Base-by-base conservation (phyloP, 2,113 vertebrate genomes). In the Mobula birostris region DNA sequence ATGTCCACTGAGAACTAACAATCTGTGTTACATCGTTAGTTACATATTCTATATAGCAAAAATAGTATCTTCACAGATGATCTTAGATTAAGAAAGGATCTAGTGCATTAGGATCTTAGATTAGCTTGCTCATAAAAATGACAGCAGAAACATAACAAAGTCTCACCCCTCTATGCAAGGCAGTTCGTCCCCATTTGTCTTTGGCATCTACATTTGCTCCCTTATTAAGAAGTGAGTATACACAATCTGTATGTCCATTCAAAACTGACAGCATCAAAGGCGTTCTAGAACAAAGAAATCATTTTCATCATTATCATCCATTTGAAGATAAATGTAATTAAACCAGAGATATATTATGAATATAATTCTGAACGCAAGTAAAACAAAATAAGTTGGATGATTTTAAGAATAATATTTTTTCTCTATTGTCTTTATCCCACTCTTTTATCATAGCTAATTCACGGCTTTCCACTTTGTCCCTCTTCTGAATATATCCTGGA, bases 221-320 rank as follows among this genome's bases (percentile, higher is more conserved):
- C 96, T 99, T 99, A 96, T 98, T 99, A 76, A 99, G 97, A 94
- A 99, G 96, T 79, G 98, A 98, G 96, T 99, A 99, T 68, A 99
- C 99, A 82, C 99, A 99, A 94, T 99, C 99, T 0, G 98, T 99
- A 97, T 99, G 98, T 94, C 98, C 99, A 0, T 99, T 99, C 95
- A 99, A 97, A 95, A 99, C 99, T 1, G 99, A 98, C 94, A 99
- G 94, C 98, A 99, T 99, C 95, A 99, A 96, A 76, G 99, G 99
- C 94, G 98, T 99, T 96, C 99, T 99, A 94, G 32, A 94, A 90
- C 48, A 96, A 95, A 94, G 76, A 95, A 48, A 48, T 2, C 85
- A 90, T 32, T 74, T 21, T 21, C 19, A 24, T 24, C 70, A 72
- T 9, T 19, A 72, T 74, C 21, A 24, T 7, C 68, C 11, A 15